Conservation (phyloP, 2,113 vertebrate species). For the Gymnorhina tibicen region DNA sequence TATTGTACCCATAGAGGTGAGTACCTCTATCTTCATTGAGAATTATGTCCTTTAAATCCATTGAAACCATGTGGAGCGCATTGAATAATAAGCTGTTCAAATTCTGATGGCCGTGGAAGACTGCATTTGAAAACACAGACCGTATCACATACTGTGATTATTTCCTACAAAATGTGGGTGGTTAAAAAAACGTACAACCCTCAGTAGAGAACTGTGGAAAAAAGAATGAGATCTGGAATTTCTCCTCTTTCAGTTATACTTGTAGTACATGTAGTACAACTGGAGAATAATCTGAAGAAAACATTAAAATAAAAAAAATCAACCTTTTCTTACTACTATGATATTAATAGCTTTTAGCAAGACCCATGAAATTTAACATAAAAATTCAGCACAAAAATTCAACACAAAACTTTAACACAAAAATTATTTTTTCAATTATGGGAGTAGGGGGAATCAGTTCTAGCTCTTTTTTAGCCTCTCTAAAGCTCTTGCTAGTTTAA, state of each 20-base stretch:
- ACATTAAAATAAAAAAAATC: neutral
- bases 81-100: neutral
- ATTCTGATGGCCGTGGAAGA: neutral
- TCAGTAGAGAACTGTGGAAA: neutral
- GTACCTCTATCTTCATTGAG: neutral
- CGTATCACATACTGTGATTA: neutral
- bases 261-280: neutral
- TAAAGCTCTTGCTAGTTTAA: neutral
- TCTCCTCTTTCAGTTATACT: neutral
- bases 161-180: neutral
- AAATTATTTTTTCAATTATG: neutral
- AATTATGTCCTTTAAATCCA: neutral
- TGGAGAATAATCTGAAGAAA: neutral
- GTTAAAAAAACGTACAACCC: neutral
- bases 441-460: neutral
- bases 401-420: too few relatives aligned
- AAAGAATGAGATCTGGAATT: neutral
- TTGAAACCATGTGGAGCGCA: neutral
- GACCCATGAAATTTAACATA: neutral
- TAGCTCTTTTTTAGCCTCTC: neutral
- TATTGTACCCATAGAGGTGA: neutral
- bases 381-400: neutral
- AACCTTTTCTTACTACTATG: neutral
- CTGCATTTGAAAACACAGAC: neutral
- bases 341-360: neutral